Conservation (phyloP, 2,113 vertebrate species). For the Lutjanus erythropterus region DNA sequence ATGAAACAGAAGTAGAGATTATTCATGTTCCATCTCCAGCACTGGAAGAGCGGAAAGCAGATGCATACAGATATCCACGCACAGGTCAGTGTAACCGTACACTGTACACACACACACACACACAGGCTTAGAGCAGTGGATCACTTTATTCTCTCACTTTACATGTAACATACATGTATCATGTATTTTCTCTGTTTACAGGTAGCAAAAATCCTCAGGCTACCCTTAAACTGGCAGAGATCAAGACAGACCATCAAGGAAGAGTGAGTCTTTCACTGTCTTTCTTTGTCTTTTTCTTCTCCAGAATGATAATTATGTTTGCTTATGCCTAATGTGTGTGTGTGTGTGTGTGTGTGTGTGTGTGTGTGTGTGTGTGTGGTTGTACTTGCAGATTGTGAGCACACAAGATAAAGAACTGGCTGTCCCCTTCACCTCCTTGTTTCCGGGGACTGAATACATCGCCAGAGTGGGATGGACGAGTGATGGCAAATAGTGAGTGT, state of each 20-base stretch:
- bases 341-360: slow-evolving; percentile 27
- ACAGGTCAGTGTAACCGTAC: slow-evolving; percentile 88
- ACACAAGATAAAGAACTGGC: slow-evolving; percentile 93
- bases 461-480: slow-evolving; percentile 96
- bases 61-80: slow-evolving; percentile 95
- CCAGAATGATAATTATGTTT: neutral
- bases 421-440: slow-evolving; percentile 89
- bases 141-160: neutral
- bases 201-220: slow-evolving; percentile 98
- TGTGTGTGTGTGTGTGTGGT: slow-evolving; percentile 9
- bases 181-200: slow-evolving; percentile 68
- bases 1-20: slow-evolving; percentile 96
- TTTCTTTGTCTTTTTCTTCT: neutral
- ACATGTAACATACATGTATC: no score
- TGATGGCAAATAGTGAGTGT: slow-evolving; percentile 93
- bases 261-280: slow-evolving; percentile 82
- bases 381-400: slow-evolving; percentile 86
- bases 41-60: slow-evolving; percentile 95
- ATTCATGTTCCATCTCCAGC: slow-evolving; percentile 97
- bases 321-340: slow-evolving; percentile 21
- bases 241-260: slow-evolving; percentile 90
- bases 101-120: neutral
- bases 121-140: neutral
- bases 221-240: slow-evolving; percentile 92
- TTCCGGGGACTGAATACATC: slow-evolving; percentile 94